phyloP scores from a whole-genome alignment of 2,888 invertebrate species.

The Neelides folsomi region DNA sequence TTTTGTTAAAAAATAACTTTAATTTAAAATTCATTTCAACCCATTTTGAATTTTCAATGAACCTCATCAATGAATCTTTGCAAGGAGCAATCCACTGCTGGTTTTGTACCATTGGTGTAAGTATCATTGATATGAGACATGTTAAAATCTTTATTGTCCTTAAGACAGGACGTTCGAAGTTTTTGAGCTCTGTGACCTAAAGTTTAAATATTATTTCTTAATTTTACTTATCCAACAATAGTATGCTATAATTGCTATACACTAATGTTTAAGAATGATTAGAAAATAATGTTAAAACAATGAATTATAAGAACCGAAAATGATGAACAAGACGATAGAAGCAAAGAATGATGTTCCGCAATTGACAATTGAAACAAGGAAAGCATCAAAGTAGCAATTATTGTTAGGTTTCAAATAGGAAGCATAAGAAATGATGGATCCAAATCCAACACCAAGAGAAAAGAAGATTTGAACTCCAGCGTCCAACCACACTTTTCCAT shows the following conservation, averaged over 20 bases:
- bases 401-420: slow-evolving; percentile 13
- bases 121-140: neutral
- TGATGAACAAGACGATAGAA: slow-evolving; percentile 13
- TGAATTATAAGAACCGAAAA: slow-evolving; percentile 8
- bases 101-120: neutral
- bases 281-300: neutral
- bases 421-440: slow-evolving; percentile 15
- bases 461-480: slow-evolving; percentile 23
- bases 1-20: neutral
- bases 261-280: too few relatives aligned
- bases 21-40: too few relatives aligned
- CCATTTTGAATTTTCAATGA: too few relatives aligned
- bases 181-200: neutral
- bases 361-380: slow-evolving; percentile 13
- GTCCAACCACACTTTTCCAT: slow-evolving; percentile 11
- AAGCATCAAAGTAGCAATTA: slow-evolving; percentile 14
- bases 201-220: neutral
- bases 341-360: slow-evolving; percentile 16
- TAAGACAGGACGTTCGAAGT: neutral
- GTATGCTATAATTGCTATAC: too few relatives aligned
- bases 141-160: neutral
- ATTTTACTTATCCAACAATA: too few relatives aligned
- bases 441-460: slow-evolving; percentile 13
- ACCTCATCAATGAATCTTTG: neutral
- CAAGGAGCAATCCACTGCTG: neutral